Conservation (phyloP, 2,797 vertebrate genomes). For the Bradypodion ventrale region DNA sequence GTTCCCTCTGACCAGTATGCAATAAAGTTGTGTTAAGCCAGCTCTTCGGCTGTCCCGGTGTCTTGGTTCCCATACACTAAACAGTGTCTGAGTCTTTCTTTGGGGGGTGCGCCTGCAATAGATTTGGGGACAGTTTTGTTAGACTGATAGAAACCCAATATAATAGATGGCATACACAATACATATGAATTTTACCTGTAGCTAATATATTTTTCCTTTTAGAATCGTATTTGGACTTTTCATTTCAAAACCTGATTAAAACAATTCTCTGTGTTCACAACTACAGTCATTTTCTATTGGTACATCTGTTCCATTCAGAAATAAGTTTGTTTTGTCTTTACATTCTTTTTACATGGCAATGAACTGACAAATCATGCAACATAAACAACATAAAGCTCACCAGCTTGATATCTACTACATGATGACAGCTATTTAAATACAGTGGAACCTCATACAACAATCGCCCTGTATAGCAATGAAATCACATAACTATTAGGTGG, state of each 20-base stretch:
- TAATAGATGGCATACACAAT: neutral
- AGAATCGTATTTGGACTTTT: neutral
- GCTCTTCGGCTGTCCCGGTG: too few species aligned
- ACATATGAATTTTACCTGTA: neutral
- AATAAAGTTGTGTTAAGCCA: too few species aligned
- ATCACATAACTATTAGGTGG: too few species aligned
- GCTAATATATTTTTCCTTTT: neutral
- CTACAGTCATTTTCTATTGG: neutral
- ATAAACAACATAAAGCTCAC: neutral
- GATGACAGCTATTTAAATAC: neutral
- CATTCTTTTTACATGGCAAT: neutral
- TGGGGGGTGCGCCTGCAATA: too few species aligned
- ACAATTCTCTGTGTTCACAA: neutral
- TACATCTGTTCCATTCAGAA: neutral
- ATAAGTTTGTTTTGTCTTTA: neutral
- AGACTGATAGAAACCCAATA: accelerated
- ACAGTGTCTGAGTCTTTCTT: too few species aligned
- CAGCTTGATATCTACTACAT: neutral
- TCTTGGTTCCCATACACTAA: too few species aligned
- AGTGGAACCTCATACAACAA: too few species aligned
- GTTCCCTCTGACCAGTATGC: too few species aligned
- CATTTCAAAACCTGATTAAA: conserved; percentile 17
- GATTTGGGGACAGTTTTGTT: neutral
- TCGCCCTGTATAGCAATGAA: too few species aligned
- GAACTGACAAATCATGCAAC: neutral